These are phyloP conservation scores for Drosophila pseudotalamancana DNA, from an alignment of 2,888 invertebrate species.

Conservation along the genomic window DNA sequence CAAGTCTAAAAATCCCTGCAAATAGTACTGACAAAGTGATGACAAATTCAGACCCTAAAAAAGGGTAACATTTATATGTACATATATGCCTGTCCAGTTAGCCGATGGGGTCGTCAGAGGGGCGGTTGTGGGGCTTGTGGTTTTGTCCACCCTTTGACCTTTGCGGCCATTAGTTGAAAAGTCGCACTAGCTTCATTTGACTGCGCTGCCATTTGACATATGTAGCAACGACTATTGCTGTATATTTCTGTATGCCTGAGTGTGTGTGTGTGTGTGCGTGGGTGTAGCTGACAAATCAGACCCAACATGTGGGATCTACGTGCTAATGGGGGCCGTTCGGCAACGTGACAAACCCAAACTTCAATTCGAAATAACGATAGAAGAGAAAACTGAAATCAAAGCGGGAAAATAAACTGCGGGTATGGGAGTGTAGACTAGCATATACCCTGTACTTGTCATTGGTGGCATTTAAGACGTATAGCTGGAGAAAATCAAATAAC, in stretches of 20 bases:
- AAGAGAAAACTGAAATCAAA: slow-evolving; percentile 27
- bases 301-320: slow-evolving; percentile 61
- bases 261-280: slow-evolving; percentile 2
- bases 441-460: slow-evolving; percentile 6
- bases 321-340: slow-evolving; percentile 48
- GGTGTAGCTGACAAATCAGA: slow-evolving; percentile 28
- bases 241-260: slow-evolving; percentile 55
- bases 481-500: too few species aligned
- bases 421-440: background rate
- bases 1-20: background rate
- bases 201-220: slow-evolving; percentile 57
- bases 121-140: background rate
- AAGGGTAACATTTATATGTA: slow-evolving; percentile 1
- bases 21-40: background rate
- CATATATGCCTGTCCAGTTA: too few species aligned
- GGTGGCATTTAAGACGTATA: too few species aligned
- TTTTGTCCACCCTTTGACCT: slow-evolving; percentile 55
- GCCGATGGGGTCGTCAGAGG: background rate
- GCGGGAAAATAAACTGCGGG: slow-evolving; percentile 2
- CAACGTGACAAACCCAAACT: slow-evolving; percentile 47
- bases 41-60: slow-evolving; percentile 16
- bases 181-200: slow-evolving; percentile 54
- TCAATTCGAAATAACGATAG: slow-evolving; percentile 13
- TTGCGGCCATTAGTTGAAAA: slow-evolving; percentile 65
- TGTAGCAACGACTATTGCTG: slow-evolving; percentile 42